These are phyloP conservation scores for Nettapus auritus DNA, from an alignment of 2,113 vertebrate species.

Conservation along the genomic window DNA sequence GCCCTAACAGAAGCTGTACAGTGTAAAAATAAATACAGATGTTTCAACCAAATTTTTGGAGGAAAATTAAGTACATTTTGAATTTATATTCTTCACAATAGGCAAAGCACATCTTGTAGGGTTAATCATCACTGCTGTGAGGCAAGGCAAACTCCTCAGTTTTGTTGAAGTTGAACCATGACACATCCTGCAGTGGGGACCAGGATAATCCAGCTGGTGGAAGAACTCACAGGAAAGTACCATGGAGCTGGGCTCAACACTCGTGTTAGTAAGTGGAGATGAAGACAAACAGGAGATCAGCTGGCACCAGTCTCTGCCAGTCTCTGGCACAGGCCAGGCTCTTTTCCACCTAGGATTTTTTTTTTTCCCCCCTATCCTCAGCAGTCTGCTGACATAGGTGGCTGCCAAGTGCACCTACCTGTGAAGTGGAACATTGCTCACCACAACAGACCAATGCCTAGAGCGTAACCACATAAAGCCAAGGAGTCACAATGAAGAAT, in stretches of 20 bases:
- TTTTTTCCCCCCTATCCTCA: neutral
- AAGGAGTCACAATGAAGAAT: neutral
- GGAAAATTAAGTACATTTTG: neutral
- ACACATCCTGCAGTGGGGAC: fast-evolving
- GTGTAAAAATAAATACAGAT: neutral
- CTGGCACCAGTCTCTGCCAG: neutral
- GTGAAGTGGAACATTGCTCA: neutral
- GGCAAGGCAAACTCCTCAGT: neutral
- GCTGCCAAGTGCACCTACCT: neutral
- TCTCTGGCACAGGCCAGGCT: neutral
- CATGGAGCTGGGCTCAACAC: neutral
- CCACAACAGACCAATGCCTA: neutral
- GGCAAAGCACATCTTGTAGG: neutral
- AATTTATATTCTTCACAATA: neutral
- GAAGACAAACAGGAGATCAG: neutral
- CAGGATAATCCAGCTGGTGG: neutral
- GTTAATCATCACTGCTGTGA: neutral
- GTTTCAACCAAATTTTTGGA: neutral
- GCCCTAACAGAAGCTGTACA: neutral
- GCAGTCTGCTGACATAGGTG: neutral
- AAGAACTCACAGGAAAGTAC: neutral
- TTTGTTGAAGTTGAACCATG: neutral
- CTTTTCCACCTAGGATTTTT: neutral
- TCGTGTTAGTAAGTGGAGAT: neutral
- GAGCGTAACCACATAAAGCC: neutral